Base-by-base conservation (phyloP, 2,113 vertebrate species). In the Dipodomys stephensi region DNA sequence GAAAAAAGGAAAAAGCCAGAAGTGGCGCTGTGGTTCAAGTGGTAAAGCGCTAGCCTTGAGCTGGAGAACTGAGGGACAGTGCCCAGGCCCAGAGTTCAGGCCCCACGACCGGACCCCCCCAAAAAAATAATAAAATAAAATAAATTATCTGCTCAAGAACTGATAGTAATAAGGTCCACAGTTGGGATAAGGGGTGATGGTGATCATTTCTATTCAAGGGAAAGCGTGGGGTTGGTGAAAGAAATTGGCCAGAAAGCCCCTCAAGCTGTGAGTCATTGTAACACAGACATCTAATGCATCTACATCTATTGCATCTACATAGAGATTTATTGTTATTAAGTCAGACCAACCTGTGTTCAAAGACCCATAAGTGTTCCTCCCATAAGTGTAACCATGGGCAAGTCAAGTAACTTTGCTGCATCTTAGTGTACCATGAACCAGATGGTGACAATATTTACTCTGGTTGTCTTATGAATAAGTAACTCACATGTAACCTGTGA, bases 401-500 rank as follows among this genome's bases (percentile, higher is more conserved):
- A 86, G 9, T 68, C 8, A 74, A 4, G 15, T 46, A 64, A 93
- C 28, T 88, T 92, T n/a, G 67, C 64, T 68, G 4, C 39, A 46
- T 77, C 88, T 90, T 28, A 76, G 57, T 88, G 92, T 68, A 62
- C 49, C 71, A 20, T 77, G 62, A 67, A 72, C 88, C 74, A 80
- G 80, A 64, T 76, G 79, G 27, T 7, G 5, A 0, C 49, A 49
- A n/a, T 30, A 69, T 49, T 35, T 77, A 4, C 32, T 73, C 25
- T 89, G 65, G 16, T 57, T 83, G 18, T 93, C 46, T 84, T 71
- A 57, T 44, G 87, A 32, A 39, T 30, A 74, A 76, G 18, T 69
- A 65, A 30, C n/a, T 80, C 53, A 30, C 44, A 20, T 28, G 4
- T 27, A 30, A 79, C 71, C 46, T 73, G 1, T 87, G 15, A 67